These are phyloP conservation scores for Crocuta crocuta DNA, from an alignment of 2,113 vertebrate species.

Conservation along the genomic window DNA sequence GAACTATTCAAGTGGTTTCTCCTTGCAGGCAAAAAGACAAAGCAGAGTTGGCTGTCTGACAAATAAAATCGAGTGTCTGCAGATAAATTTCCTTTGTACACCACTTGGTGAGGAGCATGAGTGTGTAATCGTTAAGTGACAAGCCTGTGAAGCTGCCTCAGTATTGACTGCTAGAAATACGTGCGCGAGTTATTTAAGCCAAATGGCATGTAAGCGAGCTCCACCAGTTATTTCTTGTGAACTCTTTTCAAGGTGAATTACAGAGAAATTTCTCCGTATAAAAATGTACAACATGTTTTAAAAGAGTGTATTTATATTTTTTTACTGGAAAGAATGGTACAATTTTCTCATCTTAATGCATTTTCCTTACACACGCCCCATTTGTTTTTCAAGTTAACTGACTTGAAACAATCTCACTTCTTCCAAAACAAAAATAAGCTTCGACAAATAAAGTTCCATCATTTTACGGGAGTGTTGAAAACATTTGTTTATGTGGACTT, in stretches of 20 bases:
- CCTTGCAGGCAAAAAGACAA: not conserved
- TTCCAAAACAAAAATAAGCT: slow-evolving; percentile 50
- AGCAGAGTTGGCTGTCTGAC: not conserved
- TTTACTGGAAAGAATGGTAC: not conserved
- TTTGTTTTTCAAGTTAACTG: slow-evolving; percentile 2
- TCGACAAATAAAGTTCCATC: not conserved
- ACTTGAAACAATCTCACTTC: not conserved
- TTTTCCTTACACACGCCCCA: not conserved
- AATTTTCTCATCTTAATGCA: not conserved
- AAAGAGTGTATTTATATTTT: not conserved
- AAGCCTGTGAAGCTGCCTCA: not conserved
- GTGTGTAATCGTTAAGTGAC: accelerated
- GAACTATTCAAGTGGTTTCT: not conserved
- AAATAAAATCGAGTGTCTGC: not conserved
- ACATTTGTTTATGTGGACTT: slow-evolving; percentile 45
- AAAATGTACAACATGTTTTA: not conserved
- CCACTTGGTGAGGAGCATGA: not conserved
- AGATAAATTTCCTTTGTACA: not conserved
- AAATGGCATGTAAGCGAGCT: not conserved
- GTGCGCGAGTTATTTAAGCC: not conserved
- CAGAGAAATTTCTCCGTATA: not conserved
- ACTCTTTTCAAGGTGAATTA: not conserved
- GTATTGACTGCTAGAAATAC: not conserved
- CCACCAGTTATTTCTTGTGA: not conserved
- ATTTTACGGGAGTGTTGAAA: slow-evolving; percentile 16